Evolutionary conservation across 2,888 invertebrate species (phyloP).

Genomic region (Plemyria rubiginata): DNA sequence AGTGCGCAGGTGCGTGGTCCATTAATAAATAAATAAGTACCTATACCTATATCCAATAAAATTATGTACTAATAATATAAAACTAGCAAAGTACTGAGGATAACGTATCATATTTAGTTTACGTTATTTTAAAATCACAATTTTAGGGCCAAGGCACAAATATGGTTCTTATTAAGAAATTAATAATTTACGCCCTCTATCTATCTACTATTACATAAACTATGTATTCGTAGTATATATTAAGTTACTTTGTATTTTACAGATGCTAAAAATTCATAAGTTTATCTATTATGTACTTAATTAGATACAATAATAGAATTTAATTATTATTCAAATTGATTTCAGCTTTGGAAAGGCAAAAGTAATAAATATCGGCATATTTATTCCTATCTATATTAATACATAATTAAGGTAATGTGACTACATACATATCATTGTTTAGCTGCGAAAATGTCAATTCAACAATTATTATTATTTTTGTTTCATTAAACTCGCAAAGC

Average conservation of each 20-base stretch:
- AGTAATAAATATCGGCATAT: background rate
- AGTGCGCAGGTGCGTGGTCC: background rate
- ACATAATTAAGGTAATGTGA: constrained; percentile 1
- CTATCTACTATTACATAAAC: constrained; percentile 48
- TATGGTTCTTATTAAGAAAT: constrained; percentile 65
- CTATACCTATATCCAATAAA: constrained; percentile 23
- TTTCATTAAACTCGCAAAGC: background rate
- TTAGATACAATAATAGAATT: constrained; percentile 32
- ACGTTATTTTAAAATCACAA: constrained; percentile 66
- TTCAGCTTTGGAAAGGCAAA: constrained; percentile 28
- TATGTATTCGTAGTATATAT: constrained; percentile 24
- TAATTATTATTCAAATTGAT: constrained; percentile 22
- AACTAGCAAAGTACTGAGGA: constrained; percentile 45
- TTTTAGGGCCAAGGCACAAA: constrained; percentile 80
- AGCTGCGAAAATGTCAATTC: constrained; percentile 8
- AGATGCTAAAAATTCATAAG: constrained; percentile 34
- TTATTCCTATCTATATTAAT: background rate
- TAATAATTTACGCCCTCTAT: constrained; percentile 60
- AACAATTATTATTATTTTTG: background rate
- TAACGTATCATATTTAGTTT: constrained; percentile 47
- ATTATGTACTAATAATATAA: constrained; percentile 45
- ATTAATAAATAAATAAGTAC: constrained; percentile 24
- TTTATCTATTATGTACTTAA: constrained; percentile 24
- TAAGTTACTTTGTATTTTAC: constrained; percentile 36
- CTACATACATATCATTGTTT: constrained; percentile 2